Conservation (phyloP, 2,797 vertebrate genomes). For the Selene dorsalis region DNA sequence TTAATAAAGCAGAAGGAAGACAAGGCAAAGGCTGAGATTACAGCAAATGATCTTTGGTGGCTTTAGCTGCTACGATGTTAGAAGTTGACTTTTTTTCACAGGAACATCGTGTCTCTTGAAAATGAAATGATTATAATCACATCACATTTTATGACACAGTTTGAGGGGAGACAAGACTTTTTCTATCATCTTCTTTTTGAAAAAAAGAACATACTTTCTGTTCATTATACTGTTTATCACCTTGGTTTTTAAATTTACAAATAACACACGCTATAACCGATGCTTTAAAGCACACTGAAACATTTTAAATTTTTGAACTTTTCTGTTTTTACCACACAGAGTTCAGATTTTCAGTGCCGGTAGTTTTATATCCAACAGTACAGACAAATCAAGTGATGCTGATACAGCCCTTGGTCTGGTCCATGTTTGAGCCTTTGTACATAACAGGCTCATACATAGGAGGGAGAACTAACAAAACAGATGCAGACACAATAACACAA, state of each 20-base stretch:
- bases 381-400: too few species aligned
- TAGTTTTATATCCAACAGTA: not conserved
- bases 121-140: not conserved
- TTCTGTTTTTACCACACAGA: too few species aligned
- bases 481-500: too few species aligned
- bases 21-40: constrained; percentile 21
- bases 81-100: constrained; percentile 3
- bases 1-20: constrained; percentile 37
- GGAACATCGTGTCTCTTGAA: not conserved
- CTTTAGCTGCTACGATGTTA: not conserved
- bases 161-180: not conserved
- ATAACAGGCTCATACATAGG: too few species aligned
- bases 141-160: not conserved
- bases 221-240: not conserved
- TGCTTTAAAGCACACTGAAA: not conserved
- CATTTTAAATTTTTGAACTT: not conserved
- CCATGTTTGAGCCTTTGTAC: too few species aligned
- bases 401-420: too few species aligned
- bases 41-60: not conserved
- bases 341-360: too few species aligned
- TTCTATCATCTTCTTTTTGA: not conserved
- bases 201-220: not conserved
- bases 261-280: not conserved
- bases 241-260: too few species aligned
- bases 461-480: too few species aligned